phyloP scores from a whole-genome alignment of 2,797 vertebrate genomes.

The Etheostoma nigrum region DNA sequence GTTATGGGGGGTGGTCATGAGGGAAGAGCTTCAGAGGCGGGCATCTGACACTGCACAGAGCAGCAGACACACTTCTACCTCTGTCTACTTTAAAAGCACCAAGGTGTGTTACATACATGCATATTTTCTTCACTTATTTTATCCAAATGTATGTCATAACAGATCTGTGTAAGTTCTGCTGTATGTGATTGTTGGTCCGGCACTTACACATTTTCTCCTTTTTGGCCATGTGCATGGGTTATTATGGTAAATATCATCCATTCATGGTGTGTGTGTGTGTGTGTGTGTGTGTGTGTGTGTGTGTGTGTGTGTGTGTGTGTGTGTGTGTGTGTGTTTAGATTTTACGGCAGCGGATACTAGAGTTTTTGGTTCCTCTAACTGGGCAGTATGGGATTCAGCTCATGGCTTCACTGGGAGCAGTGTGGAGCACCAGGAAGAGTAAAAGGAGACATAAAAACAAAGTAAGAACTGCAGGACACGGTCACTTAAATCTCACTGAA shows the following conservation, averaged over 20 bases:
- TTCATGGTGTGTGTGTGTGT: conserved; percentile 3
- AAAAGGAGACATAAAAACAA: conserved; percentile 89
- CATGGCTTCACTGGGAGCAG: conserved; percentile 91
- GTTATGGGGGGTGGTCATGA: conserved; percentile 91
- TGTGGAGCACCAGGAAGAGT: conserved; percentile 91
- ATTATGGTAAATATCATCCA: neutral
- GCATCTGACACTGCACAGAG: conserved; percentile 84
- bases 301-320: neutral
- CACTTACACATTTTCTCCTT: neutral
- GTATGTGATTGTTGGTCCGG: neutral
- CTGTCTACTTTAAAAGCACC: conserved; percentile 94
- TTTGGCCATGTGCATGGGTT: neutral
- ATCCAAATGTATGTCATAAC: neutral
- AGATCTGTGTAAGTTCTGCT: neutral
- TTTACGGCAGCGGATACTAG: conserved; percentile 89
- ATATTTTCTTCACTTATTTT: neutral
- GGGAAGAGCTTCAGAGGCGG: conserved; percentile 88
- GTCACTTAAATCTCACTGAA: neutral
- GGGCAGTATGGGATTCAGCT: conserved; percentile 91
- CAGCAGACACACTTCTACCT: conserved; percentile 88
- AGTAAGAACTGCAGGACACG: conserved; percentile 75
- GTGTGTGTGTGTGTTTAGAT: conserved; percentile 69
- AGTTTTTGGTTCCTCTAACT: conserved; percentile 92
- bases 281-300: neutral
- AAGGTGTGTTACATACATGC: conserved; percentile 82